Evolutionary conservation across 2,113 vertebrate genomes (phyloP).

Genomic region (Ammospiza caudacuta): DNA sequence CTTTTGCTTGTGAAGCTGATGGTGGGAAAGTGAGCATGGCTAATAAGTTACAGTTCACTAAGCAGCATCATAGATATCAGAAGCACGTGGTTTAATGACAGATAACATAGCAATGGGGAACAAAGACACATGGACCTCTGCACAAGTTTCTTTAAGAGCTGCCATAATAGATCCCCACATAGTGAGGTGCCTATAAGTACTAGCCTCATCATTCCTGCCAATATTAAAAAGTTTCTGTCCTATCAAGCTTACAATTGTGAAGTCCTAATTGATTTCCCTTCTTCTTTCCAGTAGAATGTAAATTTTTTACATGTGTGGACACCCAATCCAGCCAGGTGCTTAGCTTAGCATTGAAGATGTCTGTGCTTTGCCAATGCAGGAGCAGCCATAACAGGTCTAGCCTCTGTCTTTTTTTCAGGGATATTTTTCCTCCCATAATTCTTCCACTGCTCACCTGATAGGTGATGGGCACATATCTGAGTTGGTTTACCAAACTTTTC

Average conservation of each 20-base stretch:
- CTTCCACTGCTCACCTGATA: background rate
- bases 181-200: background rate
- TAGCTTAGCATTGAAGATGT: background rate
- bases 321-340: background rate
- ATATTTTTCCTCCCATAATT: background rate
- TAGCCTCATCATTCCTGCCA: fast-evolving
- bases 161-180: fast-evolving
- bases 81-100: background rate
- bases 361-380: background rate
- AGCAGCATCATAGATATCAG: background rate
- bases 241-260: background rate
- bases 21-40: background rate
- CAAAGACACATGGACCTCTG: background rate
- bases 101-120: background rate
- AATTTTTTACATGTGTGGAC: background rate
- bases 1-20: background rate
- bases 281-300: background rate
- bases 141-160: fast-evolving
- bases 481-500: background rate
- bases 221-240: background rate
- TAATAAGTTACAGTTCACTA: background rate
- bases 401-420: background rate
- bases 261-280: no score
- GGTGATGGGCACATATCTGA: fast-evolving
- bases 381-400: background rate